These are phyloP conservation scores for Andrena dorsata DNA, from an alignment of 2,888 invertebrate species.

Conservation along the genomic window DNA sequence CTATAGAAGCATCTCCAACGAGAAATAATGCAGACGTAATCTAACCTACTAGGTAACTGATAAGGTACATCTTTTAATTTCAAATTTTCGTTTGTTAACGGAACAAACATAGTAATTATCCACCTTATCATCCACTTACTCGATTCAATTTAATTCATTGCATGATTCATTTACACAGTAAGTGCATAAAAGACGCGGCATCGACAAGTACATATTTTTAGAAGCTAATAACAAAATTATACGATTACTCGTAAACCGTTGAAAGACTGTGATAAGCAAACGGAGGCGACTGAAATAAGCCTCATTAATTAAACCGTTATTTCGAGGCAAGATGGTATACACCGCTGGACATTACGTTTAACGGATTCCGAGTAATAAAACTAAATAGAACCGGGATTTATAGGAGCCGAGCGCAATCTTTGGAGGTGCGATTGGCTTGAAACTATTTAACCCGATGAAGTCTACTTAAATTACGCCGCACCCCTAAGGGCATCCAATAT, in stretches of 20 bases:
- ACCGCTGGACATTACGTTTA: constrained; percentile 3
- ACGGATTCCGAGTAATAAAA: constrained; percentile 53
- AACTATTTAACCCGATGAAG: constrained; percentile 31
- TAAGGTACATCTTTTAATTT: no score
- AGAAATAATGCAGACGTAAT: no score
- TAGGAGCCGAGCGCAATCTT: constrained; percentile 33
- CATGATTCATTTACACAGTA: no score
- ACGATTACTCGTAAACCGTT: neutral
- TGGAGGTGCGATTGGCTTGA: constrained; percentile 12
- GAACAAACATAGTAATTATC: no score
- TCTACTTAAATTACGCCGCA: constrained; percentile 24
- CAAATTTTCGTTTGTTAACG: no score
- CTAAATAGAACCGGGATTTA: constrained; percentile 60
- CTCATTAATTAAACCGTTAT: constrained; percentile 27
- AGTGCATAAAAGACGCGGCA: no score
- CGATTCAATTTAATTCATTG: no score
- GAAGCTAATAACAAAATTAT: neutral
- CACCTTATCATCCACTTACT: no score
- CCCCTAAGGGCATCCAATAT: constrained; percentile 2
- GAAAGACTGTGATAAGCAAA: constrained; percentile 7
- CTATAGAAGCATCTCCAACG: no score
- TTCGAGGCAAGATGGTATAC: constrained; percentile 11
- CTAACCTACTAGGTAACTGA: no score
- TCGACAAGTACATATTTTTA: no score
- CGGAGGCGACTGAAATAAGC: neutral